Evolutionary conservation across 2,113 vertebrate genomes (phyloP), one percentile per base, ranked within the genome.

Genomic region (Lepisosteus oculatus): DNA sequence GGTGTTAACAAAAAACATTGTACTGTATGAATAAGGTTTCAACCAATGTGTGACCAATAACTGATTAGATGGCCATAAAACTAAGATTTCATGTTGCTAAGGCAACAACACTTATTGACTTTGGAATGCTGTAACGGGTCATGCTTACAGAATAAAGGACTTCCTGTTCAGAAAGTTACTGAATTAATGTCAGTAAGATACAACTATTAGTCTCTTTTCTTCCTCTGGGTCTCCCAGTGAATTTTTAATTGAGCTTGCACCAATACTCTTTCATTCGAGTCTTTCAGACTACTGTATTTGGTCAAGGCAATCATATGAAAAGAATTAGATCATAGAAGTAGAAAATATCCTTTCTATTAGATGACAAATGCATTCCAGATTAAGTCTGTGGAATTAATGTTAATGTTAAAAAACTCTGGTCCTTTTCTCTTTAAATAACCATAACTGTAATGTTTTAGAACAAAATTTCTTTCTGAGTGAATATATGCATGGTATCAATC

Each of bases 61-160:
- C 47, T 51, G 2, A 51, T 51, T 51, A 51, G 9, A 5, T 9
- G 9, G 1, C 9, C 61, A n/a, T 43, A 54, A 57, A 71, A 8
- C 17, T 72, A 51, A 76, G 81, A 87, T 85, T 75, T 56, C 71
- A 80, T 81, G 87, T 91, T 88, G 83, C 86, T 79, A 84, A 43
- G 82, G 78, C 81, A 85, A 84, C 81, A 74, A 57, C 57, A 67
- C 55, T 69, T 86, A 85, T 85, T 79, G 77, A 86, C 78, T 77
- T 65, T 73, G 78, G 81, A 89, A 88, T 85, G 80, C 75, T 76
- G 85, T 74, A 77, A 74, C 75, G 84, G 85, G 78, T 74, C 71
- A 70, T 76, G 79, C 87, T 81, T 77, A 85, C 74, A 85, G 81
- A 17, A 85, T 85, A 90, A 87, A 89, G 82, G 67, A 72, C 55